phyloP scores from a whole-genome alignment of 2,113 vertebrate species.

The Zapornia atra region DNA sequence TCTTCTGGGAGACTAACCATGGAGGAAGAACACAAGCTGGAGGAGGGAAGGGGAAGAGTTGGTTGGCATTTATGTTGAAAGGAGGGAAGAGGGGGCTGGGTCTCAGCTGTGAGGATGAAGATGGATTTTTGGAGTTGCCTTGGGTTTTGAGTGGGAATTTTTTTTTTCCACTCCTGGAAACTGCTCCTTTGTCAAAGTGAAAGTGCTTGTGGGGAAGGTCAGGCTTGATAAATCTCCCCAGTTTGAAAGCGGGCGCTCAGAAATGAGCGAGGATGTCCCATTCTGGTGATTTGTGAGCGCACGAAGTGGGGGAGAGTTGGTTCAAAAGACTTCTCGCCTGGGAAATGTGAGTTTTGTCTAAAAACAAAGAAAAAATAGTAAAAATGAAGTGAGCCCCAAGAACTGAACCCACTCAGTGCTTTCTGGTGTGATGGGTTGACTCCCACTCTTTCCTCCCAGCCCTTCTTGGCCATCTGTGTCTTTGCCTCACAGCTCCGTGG shows the following conservation, averaged over 20 bases:
- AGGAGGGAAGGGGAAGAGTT: background rate
- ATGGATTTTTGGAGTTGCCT: background rate
- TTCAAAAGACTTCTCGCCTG: background rate
- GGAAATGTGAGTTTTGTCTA: background rate
- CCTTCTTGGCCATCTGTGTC: background rate
- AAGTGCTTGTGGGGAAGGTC: background rate
- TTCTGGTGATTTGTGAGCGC: background rate
- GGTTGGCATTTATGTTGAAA: background rate
- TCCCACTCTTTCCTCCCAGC: background rate
- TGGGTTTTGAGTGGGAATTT: background rate
- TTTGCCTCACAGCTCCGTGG: background rate
- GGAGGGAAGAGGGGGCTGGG: background rate
- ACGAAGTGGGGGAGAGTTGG: background rate
- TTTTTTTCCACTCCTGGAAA: background rate
- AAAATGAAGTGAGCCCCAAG: background rate
- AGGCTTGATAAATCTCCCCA: background rate
- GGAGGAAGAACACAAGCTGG: background rate
- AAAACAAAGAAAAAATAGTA: background rate
- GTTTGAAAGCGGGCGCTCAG: background rate
- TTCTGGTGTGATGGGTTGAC: background rate
- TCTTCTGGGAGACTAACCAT: background rate
- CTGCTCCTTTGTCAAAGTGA: background rate
- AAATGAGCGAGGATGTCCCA: background rate
- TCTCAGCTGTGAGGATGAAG: background rate
- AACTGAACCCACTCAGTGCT: background rate